Evolutionary conservation across 2,113 vertebrate genomes (phyloP).

Genomic region (Centropristis striata): DNA sequence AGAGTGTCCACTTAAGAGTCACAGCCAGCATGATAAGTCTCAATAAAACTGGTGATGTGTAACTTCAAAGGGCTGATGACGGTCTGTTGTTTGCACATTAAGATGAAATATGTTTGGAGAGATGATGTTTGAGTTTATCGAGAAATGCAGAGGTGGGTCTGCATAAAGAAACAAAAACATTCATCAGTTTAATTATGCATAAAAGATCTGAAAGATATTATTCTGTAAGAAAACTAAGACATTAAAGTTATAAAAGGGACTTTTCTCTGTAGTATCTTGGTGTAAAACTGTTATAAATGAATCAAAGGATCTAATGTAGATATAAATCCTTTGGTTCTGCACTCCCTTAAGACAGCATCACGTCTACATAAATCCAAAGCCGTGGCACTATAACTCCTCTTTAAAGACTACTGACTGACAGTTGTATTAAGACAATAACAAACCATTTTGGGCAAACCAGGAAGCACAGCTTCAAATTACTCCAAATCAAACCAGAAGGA

Average conservation of each 20-base stretch:
- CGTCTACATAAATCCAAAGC: neutral
- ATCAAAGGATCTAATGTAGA: neutral
- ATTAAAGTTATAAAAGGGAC: neutral
- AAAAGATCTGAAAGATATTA: neutral
- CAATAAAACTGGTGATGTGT: slow-evolving; percentile 44
- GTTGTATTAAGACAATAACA: slow-evolving; percentile 30
- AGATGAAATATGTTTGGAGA: slow-evolving; percentile 35
- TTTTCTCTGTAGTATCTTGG: neutral
- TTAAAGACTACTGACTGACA: slow-evolving; percentile 15
- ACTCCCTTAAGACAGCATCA: neutral
- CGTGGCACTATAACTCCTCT: neutral
- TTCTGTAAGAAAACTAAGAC: neutral
- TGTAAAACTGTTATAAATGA: neutral
- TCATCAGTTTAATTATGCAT: slow-evolving; percentile 2
- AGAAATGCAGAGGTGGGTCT: neutral
- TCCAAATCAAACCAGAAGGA: slow-evolving; percentile 31
- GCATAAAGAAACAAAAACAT: slow-evolving; percentile 4
- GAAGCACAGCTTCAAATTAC: slow-evolving; percentile 41
- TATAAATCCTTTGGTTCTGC: neutral
- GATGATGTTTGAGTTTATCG: neutral
- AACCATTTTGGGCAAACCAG: slow-evolving; percentile 28
- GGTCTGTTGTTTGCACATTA: slow-evolving; percentile 52
- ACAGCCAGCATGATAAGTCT: slow-evolving; percentile 26
- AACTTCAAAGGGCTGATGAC: slow-evolving; percentile 27
- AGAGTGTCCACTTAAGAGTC: slow-evolving; percentile 12